These are phyloP conservation scores for Anableps anableps DNA, from an alignment of 2,797 vertebrate species.

Conservation along the genomic window DNA sequence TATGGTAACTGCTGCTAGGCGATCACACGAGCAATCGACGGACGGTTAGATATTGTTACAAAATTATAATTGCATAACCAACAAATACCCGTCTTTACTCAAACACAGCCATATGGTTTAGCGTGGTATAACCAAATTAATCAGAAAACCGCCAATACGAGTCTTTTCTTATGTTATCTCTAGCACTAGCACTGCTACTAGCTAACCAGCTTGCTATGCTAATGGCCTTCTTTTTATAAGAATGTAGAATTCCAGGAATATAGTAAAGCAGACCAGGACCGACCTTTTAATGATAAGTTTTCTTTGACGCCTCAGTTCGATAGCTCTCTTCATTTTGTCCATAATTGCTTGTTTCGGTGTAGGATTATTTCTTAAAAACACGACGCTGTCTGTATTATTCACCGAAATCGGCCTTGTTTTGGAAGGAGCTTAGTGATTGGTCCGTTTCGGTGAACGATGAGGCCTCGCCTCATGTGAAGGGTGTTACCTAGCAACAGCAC, in stretches of 20 bases:
- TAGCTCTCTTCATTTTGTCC: conserved; percentile 64
- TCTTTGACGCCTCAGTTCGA: conserved; percentile 68
- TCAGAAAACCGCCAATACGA: rapidly evolving
- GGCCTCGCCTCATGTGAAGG: conserved; percentile 31
- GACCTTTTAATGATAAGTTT: conserved; percentile 82
- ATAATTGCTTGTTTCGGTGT: conserved; percentile 60
- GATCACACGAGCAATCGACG: background rate
- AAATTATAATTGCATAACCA: background rate
- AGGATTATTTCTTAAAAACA: conserved; percentile 25
- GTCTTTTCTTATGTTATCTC: conserved; percentile 9
- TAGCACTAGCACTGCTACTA: background rate
- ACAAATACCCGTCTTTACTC: too few species aligned
- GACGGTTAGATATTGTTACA: background rate
- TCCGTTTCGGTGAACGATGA: conserved; percentile 26
- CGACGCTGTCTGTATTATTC: background rate
- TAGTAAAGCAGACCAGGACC: conserved; percentile 2
- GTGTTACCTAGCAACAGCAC: conserved; percentile 68
- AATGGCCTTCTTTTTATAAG: conserved; percentile 12
- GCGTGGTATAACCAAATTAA: rapidly evolving
- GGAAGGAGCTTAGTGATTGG: conserved; percentile 66
- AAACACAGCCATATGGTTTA: rapidly evolving
- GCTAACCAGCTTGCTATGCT: conserved; percentile 13
- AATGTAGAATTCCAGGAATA: background rate
- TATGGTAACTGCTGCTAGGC: background rate
- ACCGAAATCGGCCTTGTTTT: conserved; percentile 15